Conservation (phyloP, 2,113 vertebrate species). For the Cinclus mexicanus region DNA sequence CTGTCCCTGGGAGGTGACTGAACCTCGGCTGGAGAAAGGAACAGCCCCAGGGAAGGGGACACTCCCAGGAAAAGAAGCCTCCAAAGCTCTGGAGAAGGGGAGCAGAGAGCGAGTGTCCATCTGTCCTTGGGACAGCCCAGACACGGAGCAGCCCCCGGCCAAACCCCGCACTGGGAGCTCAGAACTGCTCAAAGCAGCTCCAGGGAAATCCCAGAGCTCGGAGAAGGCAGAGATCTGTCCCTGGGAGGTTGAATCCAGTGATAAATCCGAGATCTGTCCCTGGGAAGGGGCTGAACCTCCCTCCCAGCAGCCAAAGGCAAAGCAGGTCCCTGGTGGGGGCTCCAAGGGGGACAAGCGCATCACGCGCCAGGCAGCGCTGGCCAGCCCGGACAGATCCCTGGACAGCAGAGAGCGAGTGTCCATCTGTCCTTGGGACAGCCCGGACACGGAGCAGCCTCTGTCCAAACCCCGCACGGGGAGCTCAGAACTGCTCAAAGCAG, state of each 20-base stretch:
- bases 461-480: background rate
- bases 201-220: background rate
- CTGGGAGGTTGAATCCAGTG: slow-evolving; percentile 28
- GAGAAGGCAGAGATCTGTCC: slow-evolving; percentile 57
- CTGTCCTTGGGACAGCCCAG: background rate
- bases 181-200: too few relatives aligned
- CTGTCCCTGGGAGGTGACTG: slow-evolving; percentile 63
- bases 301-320: too few relatives aligned
- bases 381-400: too few relatives aligned
- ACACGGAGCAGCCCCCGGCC: background rate
- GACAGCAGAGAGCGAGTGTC: background rate
- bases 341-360: too few relatives aligned
- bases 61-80: background rate
- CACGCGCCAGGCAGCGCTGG: too few relatives aligned
- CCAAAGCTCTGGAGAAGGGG: background rate
- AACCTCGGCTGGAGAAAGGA: background rate
- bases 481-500: background rate
- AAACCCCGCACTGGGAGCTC: background rate
- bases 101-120: background rate
- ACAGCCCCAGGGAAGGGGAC: fast-evolving
- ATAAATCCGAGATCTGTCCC: slow-evolving; percentile 56
- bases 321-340: too few relatives aligned
- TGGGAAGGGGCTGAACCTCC: background rate
- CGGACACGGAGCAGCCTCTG: background rate
- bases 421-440: slow-evolving; percentile 64